Evolutionary conservation across 2,113 vertebrate genomes (phyloP), one percentile per base, ranked within the genome.

Genomic region (Tragulus kanchil): DNA sequence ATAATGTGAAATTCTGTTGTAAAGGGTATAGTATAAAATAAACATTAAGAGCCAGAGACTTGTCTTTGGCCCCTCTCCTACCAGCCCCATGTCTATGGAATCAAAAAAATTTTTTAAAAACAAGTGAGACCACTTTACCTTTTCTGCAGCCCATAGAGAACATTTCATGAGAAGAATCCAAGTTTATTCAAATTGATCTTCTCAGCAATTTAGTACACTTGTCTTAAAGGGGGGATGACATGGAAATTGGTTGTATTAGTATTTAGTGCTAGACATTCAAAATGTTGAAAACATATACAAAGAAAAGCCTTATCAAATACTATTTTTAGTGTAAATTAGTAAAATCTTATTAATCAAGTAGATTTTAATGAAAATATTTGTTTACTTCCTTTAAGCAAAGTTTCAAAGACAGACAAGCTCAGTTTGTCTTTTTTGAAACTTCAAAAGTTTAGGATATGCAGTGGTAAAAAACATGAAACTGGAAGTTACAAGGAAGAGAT

Each of bases 1-100:
- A 98, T 98, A 93, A 96, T 94, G 84, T 88, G 94, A 98, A 98
- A 98, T 98, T 98, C 94, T 86, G 65, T 54, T 97, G 82, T 96
- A 97, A 97, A 96, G 67, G 15, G 31, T 87, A 58, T 42, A 64
- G 96, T 85, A 69, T 90, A 96, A 96, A 97, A 95, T 93, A 89
- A 98, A 92, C 48, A 97, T 84, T 97, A 85, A 93, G 91, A 97
- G 79, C 89, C 86, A 87, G 61, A 73, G 69, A 56, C 65, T 56
- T 56, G n/a, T 78, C 86, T 91, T 61, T 92, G 54, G 42, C 71
- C 8, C 69, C 6, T 5, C 28, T 61, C 23, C 87, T 96, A 89
- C 58, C 54, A 7, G 8, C 36, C 67, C 86, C 71, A 85, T 45
- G 79, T 89, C 91, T 58, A 86, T 84, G 83, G 58, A 73, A 26